These are phyloP conservation scores for Octodon degus DNA, from an alignment of 2,113 vertebrate genomes.

Conservation along the genomic window DNA sequence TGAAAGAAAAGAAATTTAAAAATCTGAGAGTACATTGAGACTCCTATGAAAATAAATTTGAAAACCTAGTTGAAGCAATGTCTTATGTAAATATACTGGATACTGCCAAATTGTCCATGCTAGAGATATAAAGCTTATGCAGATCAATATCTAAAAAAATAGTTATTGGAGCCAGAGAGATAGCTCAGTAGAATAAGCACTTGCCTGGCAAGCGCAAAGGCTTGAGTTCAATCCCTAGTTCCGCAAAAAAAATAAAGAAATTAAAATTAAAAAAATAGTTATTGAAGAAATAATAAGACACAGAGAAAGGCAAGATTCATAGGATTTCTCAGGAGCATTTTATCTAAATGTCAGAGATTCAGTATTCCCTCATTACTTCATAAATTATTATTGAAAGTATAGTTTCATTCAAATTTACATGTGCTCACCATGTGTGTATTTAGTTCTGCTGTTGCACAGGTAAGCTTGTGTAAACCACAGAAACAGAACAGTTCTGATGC, in stretches of 20 bases:
- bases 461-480: background rate
- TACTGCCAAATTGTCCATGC: background rate
- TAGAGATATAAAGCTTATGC: background rate
- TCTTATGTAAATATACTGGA: background rate
- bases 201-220: no score
- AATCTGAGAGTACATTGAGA: background rate
- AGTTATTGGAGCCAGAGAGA: no score
- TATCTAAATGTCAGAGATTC: background rate
- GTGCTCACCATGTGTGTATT: background rate
- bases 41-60: background rate
- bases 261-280: background rate
- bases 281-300: background rate
- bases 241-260: no score
- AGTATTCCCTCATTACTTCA: background rate
- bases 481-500: background rate
- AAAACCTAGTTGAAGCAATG: background rate
- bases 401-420: background rate
- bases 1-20: background rate
- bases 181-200: no score
- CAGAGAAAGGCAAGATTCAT: background rate
- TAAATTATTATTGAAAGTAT: background rate
- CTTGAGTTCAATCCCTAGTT: no score
- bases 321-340: background rate
- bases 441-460: background rate
- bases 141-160: background rate